Evolutionary conservation across 1,140 invertebrate genomes (phyloP).

Genomic region (Nasonia giraulti): DNA sequence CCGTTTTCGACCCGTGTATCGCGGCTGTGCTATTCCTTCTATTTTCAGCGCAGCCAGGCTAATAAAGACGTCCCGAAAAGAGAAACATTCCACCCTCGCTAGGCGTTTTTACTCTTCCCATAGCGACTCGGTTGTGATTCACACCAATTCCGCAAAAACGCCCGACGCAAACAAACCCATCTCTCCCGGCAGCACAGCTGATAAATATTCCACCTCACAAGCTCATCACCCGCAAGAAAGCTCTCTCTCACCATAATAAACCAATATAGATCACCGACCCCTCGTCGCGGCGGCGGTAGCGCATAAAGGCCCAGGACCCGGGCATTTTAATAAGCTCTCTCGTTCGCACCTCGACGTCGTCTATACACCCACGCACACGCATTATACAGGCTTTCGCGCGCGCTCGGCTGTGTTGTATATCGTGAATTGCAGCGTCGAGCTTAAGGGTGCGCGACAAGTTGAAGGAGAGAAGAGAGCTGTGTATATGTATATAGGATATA

Average conservation of each 20-base stretch:
- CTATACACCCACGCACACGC: background rate
- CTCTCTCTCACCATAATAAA: background rate
- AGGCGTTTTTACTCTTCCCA: no score
- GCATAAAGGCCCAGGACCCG: background rate
- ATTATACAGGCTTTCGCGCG: background rate
- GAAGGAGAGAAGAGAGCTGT: background rate
- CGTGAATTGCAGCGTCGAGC: slow-evolving; percentile 5
- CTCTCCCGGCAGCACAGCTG: background rate
- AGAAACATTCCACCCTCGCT: no score
- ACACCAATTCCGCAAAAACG: background rate
- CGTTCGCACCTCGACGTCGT: background rate
- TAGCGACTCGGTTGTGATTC: background rate
- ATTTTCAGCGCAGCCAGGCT: no score
- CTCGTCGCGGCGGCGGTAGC: background rate
- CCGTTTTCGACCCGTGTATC: no score
- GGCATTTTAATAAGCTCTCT: slow-evolving; percentile 36
- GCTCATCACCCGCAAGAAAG: background rate
- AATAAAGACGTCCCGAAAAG: no score
- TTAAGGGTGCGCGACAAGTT: slow-evolving; percentile 15
- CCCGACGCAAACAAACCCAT: background rate
- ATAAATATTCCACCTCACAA: slow-evolving; percentile 12
- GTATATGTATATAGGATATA: background rate
- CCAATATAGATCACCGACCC: background rate
- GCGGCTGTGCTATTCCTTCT: no score
- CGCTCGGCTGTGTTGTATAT: background rate